Conservation (phyloP, 2,888 invertebrate species). For the Cacoxenus indagator region DNA sequence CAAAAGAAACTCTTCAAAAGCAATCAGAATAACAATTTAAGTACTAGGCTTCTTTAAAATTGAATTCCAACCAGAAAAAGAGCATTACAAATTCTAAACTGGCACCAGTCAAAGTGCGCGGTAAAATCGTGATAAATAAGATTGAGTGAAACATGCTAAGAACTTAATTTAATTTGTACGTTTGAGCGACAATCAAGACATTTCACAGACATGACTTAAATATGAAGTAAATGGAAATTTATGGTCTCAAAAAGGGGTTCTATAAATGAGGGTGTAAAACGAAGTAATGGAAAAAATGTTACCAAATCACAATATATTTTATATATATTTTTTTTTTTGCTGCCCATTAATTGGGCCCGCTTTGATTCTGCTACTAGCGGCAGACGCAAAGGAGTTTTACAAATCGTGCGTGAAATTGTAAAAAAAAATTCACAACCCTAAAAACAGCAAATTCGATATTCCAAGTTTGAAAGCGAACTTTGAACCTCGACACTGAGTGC, state of each 20-base stretch:
- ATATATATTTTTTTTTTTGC: neutral
- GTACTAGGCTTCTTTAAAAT: conserved; percentile 53
- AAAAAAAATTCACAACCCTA: neutral
- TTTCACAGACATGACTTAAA: neutral
- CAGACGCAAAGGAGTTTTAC: conserved; percentile 30
- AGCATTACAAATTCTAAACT: neutral
- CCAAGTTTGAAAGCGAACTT: neutral
- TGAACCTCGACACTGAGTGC: neutral
- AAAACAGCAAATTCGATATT: neutral
- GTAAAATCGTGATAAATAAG: conserved; percentile 1
- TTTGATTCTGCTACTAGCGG: neutral
- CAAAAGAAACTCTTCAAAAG: conserved; percentile 52
- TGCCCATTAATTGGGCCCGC: neutral
- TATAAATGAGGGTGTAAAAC: neutral
- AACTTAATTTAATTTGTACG: conserved; percentile 23
- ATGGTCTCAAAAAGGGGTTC: conserved; percentile 1
- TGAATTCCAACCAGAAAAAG: conserved; percentile 12
- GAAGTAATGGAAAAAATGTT: neutral
- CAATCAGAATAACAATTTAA: conserved; percentile 63
- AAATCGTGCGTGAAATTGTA: conserved; percentile 51
- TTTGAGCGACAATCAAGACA: neutral
- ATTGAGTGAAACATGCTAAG: conserved; percentile 1
- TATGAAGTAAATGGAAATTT: conserved; percentile 32
- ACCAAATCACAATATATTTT: neutral
- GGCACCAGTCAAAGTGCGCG: neutral